phyloP scores from a whole-genome alignment of 2,888 invertebrate species.

The Adelphocoris suturalis region DNA sequence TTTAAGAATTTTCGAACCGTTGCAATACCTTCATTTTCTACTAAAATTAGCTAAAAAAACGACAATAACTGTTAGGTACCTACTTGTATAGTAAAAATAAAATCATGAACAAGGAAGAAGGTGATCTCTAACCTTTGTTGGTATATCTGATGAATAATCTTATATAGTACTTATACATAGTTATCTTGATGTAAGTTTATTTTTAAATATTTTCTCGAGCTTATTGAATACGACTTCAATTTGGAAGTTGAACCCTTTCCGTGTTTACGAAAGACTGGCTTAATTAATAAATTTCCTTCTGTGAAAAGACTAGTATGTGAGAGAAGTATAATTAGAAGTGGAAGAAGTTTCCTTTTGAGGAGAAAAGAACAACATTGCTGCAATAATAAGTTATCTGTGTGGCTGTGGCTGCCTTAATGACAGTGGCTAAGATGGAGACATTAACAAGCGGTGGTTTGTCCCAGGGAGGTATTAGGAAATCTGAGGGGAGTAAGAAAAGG shows the following conservation, averaged over 20 bases:
- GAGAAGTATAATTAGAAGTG: conserved; percentile 39
- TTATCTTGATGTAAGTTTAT: too few relatives aligned
- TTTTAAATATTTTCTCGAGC: too few relatives aligned
- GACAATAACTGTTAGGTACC: too few relatives aligned
- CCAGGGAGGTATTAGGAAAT: conserved; percentile 5
- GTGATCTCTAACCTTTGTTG: too few relatives aligned
- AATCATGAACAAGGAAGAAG: too few relatives aligned
- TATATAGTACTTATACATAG: too few relatives aligned
- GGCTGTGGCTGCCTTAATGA: conserved; percentile 34
- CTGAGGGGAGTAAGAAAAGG: background rate
- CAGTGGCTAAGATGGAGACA: conserved; percentile 47
- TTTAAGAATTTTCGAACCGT: too few relatives aligned
- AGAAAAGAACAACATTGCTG: conserved; percentile 28
- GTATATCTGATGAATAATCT: too few relatives aligned
- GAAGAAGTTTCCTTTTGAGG: conserved; percentile 29
- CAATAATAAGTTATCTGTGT: conserved; percentile 52
- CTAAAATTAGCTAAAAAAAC: too few relatives aligned
- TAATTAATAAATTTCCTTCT: conserved; percentile 23
- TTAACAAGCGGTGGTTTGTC: conserved; percentile 40
- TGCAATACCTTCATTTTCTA: too few relatives aligned
- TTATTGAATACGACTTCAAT: background rate
- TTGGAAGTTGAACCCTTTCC: background rate
- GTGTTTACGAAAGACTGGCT: conserved; percentile 4
- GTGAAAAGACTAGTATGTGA: background rate
- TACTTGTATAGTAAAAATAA: too few relatives aligned